phyloP scores from a whole-genome alignment of 2,888 invertebrate genomes.

The Hydrotaea diabolus region DNA sequence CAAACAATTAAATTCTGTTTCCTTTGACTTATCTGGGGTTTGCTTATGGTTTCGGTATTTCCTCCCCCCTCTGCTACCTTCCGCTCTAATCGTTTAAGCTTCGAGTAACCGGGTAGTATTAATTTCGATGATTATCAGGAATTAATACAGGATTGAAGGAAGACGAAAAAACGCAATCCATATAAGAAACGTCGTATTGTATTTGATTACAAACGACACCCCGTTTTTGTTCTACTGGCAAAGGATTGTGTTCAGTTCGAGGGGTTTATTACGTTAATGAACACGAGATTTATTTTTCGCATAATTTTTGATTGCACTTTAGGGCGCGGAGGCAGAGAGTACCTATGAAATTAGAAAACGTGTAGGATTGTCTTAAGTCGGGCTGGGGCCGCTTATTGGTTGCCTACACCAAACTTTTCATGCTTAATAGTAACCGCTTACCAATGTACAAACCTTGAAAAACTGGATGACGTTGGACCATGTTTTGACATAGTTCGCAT shows the following conservation, averaged over 20 bases:
- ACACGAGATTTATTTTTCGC: neutral
- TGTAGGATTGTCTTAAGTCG: no score
- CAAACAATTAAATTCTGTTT: constrained; percentile 5
- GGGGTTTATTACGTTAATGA: constrained; percentile 6
- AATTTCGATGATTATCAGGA: neutral
- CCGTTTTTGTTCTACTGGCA: neutral
- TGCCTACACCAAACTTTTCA: no score
- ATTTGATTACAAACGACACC: neutral
- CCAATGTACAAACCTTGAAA: no score
- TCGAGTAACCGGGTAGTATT: neutral
- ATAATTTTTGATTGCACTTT: no score
- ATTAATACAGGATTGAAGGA: neutral
- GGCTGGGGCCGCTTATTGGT: no score
- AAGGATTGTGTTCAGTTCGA: neutral
- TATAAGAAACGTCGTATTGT: neutral
- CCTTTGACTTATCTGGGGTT: neutral
- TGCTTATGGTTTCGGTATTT: neutral
- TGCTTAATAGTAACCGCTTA: no score
- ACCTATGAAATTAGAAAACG: no score
- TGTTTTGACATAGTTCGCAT: no score
- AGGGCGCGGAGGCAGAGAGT: no score
- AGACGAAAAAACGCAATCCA: no score
- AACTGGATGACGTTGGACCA: no score
- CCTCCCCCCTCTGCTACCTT: neutral
- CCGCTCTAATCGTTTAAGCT: neutral